Conservation (phyloP, 2,113 vertebrate species). For the Daphoenositta chrysoptera region DNA sequence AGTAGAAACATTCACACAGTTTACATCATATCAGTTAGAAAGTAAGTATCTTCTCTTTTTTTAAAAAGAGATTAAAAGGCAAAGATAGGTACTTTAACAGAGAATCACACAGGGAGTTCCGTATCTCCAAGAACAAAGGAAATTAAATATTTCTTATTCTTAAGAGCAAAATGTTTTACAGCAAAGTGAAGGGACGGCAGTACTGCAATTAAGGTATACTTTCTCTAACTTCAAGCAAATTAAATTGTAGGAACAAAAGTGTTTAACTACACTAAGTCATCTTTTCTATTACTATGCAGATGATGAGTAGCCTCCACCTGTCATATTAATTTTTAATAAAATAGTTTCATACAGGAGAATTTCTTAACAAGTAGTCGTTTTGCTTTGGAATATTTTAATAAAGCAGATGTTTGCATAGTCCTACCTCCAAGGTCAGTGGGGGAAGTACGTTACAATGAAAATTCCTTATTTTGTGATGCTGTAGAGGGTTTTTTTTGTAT, state of each 20-base stretch:
- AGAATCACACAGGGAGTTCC: background rate
- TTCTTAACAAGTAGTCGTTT: background rate
- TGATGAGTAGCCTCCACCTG: background rate
- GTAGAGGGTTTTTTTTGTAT: background rate
- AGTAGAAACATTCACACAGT: slow-evolving; percentile 45
- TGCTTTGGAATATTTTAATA: background rate
- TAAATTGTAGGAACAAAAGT: background rate
- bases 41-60: slow-evolving; percentile 60
- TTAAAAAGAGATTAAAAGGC: background rate
- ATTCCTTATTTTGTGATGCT: background rate
- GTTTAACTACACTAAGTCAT: background rate
- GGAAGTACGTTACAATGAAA: background rate
- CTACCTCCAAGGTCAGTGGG: background rate
- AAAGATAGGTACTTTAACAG: background rate
- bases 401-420: background rate
- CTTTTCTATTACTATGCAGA: background rate
- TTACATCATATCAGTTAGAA: slow-evolving; percentile 8
- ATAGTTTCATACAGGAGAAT: background rate
- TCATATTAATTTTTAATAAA: background rate
- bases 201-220: background rate
- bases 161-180: background rate
- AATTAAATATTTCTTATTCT: background rate
- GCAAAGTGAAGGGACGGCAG: background rate
- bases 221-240: background rate
- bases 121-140: background rate